Evolutionary conservation across 1,140 invertebrate genomes (phyloP).

Genomic region (Sinonovacula constricta): DNA sequence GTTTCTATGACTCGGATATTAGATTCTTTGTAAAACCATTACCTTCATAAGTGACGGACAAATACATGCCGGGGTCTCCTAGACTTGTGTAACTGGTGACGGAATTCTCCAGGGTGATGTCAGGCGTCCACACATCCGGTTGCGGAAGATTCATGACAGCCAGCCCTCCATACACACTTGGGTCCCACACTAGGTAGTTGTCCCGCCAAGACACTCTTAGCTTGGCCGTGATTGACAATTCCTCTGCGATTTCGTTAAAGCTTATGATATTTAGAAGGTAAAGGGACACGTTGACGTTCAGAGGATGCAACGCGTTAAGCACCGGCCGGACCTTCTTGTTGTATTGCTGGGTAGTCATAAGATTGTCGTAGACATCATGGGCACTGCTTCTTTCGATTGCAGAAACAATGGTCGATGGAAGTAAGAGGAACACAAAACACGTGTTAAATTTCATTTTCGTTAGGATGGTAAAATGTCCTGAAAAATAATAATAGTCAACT

Average conservation of each 20-base stretch:
- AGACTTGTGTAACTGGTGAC: constrained; percentile 24
- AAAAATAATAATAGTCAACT: too few species aligned
- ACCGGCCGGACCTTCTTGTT: constrained; percentile 31
- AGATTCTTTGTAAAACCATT: too few species aligned
- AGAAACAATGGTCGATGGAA: too few species aligned
- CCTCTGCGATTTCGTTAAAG: constrained; percentile 37
- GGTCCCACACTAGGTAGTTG: constrained; percentile 43
- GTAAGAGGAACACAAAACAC: too few species aligned
- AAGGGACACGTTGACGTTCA: constrained; percentile 16
- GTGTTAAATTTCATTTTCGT: too few species aligned
- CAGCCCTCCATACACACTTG: constrained; percentile 1
- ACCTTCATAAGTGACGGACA: constrained; percentile 20
- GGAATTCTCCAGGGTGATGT: constrained; percentile 40
- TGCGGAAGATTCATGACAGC: constrained; percentile 19
- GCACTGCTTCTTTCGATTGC: background rate
- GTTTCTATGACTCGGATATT: too few species aligned
- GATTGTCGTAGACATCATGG: background rate
- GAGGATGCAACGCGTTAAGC: background rate
- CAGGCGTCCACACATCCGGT: constrained; percentile 49
- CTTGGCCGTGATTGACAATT: constrained; percentile 20
- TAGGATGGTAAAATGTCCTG: too few species aligned
- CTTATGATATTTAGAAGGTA: constrained; percentile 23
- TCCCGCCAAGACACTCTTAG: constrained; percentile 46
- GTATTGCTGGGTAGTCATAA: constrained; percentile 14
- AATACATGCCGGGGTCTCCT: constrained; percentile 20